A percentile compares a stretch with the other conserved stretches of the same genome.
Conservation (phyloP, 2,888 invertebrate species). For the Elysia crispata region DNA sequence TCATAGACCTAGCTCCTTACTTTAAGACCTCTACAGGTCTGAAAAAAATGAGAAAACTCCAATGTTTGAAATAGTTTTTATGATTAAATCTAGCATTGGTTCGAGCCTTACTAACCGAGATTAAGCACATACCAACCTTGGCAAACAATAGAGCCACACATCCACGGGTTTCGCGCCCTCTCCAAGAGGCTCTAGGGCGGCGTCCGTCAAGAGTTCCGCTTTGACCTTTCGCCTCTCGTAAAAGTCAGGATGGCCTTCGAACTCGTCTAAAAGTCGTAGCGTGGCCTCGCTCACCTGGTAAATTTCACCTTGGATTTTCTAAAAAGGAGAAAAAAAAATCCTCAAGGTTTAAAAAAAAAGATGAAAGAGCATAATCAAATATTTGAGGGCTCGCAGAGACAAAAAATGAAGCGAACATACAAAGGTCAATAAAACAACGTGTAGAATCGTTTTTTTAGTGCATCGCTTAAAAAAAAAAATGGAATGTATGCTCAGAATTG, state of each 20-base stretch:
- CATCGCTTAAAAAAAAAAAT: too few species aligned
- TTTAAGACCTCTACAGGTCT: too few species aligned
- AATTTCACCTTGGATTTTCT: slow-evolving; percentile 87
- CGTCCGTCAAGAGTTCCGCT: slow-evolving; percentile 28
- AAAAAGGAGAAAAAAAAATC: slow-evolving; percentile 46
- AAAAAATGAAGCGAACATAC: neutral
- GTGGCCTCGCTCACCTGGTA: slow-evolving; percentile 88
- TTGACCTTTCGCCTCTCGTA: slow-evolving; percentile 81
- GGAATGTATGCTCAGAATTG: too few species aligned
- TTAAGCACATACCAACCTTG: slow-evolving; percentile 15
- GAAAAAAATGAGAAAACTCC: too few species aligned
- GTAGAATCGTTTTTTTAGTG: too few species aligned
- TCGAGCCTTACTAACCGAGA: too few species aligned
- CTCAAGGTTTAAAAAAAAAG: too few species aligned
- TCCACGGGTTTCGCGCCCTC: neutral
- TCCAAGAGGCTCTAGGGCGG: neutral
- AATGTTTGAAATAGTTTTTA: too few species aligned
- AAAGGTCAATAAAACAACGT: too few species aligned
- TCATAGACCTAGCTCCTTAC: too few species aligned
- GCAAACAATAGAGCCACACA: slow-evolving; percentile 33
- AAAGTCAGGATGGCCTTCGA: slow-evolving; percentile 90
- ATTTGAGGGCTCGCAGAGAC: neutral
- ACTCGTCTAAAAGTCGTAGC: slow-evolving; percentile 85
- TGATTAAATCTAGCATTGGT: too few species aligned
- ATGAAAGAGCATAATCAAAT: neutral